A percentile compares a stretch with the other conserved stretches of the same genome.
Conservation (phyloP, 2,113 vertebrate genomes). For the Callithrix jacchus region DNA sequence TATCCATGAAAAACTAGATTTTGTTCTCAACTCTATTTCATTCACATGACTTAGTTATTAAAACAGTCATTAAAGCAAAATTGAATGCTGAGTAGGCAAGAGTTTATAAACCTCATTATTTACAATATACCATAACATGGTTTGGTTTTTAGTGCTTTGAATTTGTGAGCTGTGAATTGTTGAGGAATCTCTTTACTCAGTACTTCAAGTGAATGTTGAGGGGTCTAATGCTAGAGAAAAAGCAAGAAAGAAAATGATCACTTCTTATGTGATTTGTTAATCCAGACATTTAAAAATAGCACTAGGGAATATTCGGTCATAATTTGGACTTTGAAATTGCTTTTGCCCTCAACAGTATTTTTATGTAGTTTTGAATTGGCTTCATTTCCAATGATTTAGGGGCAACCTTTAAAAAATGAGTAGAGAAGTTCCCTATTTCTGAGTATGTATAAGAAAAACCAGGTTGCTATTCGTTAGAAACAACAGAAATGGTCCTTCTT, state of each 20-base stretch:
- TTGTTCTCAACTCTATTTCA: not conserved
- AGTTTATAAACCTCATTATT: not conserved
- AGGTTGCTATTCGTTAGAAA: not conserved
- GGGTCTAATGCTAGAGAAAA: not conserved
- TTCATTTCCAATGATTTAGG: conserved; percentile 6
- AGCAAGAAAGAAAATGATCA: conserved; percentile 17
- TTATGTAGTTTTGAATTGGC: not conserved
- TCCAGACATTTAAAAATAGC: not conserved
- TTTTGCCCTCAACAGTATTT: not conserved
- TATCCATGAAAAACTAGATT: not conserved
- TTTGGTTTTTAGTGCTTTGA: conserved; percentile 6
- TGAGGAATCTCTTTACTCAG: not conserved
- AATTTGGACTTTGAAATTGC: conserved; percentile 16
- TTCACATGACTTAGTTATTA: not conserved
- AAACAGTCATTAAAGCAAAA: conserved; percentile 44
- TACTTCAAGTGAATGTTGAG: conserved; percentile 3
- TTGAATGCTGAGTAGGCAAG: not conserved
- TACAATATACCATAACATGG: not conserved
- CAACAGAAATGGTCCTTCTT: not conserved
- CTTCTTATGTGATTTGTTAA: conserved; percentile 11
- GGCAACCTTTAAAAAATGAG: not conserved
- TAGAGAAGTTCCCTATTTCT: conserved; percentile 5
- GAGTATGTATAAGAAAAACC: not conserved
- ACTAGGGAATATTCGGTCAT: not conserved
- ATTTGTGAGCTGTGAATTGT: not conserved